Conservation (phyloP, 2,113 vertebrate species). For the Gymnogyps californianus region DNA sequence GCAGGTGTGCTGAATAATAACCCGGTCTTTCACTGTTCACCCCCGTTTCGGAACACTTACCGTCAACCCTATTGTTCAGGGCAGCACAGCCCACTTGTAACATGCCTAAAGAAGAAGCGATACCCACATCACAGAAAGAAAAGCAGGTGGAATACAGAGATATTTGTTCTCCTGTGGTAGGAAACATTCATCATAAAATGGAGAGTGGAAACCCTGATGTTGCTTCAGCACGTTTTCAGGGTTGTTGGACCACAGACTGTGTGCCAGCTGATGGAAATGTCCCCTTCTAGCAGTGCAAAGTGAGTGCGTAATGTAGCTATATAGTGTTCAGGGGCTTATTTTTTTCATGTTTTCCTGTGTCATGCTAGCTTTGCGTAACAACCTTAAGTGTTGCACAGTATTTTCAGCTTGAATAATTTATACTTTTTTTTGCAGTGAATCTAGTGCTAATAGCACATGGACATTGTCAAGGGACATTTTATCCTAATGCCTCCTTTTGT, state of each 20-base stretch:
- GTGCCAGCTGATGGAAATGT: neutral
- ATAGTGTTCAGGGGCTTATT: neutral
- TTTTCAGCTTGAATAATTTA: conserved; percentile 37
- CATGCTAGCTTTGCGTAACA: neutral
- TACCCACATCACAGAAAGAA: neutral
- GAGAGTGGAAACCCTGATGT: neutral
- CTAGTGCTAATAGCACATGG: neutral
- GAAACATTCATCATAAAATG: neutral
- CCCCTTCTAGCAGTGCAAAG: neutral
- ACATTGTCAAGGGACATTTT: conserved; percentile 1
- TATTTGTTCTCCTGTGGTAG: neutral
- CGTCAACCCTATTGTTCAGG: neutral
- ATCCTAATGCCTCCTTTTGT: conserved; percentile 34
- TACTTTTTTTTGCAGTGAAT: neutral
- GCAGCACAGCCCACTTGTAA: neutral
- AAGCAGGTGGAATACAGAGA: neutral
- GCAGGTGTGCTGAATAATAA: neutral
- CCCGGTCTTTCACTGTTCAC: neutral
- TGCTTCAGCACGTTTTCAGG: neutral
- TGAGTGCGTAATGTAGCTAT: neutral
- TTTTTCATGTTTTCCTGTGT: neutral
- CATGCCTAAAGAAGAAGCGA: neutral
- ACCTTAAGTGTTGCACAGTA: neutral
- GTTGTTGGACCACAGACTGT: neutral
- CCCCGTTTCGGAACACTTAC: neutral